Conservation (phyloP, 2,888 invertebrate genomes). For the Diplolepis rosae region DNA sequence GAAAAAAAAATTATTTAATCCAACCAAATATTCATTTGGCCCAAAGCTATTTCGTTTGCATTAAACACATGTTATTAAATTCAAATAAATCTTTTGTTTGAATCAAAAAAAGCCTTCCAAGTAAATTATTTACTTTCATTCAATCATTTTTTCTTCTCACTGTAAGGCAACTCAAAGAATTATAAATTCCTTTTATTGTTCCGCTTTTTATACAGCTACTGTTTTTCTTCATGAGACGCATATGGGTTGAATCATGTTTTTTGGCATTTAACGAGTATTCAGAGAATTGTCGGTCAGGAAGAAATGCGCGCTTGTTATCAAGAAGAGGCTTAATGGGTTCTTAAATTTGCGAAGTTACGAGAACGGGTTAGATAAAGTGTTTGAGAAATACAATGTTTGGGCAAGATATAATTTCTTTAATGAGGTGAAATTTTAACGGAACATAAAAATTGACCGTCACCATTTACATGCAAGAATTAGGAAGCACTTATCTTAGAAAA, state of each 20-base stretch:
- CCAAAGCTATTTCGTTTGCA: too few relatives aligned
- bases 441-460: too few relatives aligned
- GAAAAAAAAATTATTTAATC: background rate
- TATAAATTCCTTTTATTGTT: background rate
- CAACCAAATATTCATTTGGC: too few relatives aligned
- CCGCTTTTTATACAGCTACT: slow-evolving; percentile 15
- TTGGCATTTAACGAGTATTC: slow-evolving; percentile 28
- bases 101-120: too few relatives aligned
- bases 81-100: too few relatives aligned
- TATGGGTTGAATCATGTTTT: background rate
- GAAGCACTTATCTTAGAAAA: too few relatives aligned
- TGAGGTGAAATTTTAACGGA: background rate
- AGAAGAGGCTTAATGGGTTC: slow-evolving; percentile 18
- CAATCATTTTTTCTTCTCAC: too few relatives aligned
- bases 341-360: slow-evolving; percentile 8
- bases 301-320: slow-evolving; percentile 20
- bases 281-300: slow-evolving; percentile 8
- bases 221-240: slow-evolving; percentile 21
- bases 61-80: too few relatives aligned
- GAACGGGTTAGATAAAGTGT: background rate
- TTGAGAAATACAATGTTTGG: background rate
- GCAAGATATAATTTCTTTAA: background rate
- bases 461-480: too few relatives aligned
- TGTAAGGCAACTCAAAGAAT: background rate
- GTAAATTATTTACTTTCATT: too few relatives aligned